phyloP scores from a whole-genome alignment of 2,797 vertebrate genomes.

The Phyllotis vaccarum region DNA sequence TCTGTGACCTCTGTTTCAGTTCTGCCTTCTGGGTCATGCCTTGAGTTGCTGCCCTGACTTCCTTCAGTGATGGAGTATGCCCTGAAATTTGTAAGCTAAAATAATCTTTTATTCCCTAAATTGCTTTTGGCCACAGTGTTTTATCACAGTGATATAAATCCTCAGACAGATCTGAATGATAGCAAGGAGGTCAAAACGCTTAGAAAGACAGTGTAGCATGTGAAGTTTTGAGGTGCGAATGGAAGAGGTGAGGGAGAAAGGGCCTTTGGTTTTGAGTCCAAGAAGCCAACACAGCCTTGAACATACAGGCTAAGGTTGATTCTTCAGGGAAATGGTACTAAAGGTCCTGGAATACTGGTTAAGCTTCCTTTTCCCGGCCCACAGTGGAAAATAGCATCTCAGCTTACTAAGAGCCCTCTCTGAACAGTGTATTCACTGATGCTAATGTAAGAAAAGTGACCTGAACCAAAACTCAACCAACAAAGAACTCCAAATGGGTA shows the following conservation, averaged over 20 bases:
- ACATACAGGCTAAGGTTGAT: background rate
- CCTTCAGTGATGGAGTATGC: background rate
- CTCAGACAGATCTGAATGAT: background rate
- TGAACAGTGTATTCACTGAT: background rate
- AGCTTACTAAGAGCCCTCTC: background rate
- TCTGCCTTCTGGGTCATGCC: background rate
- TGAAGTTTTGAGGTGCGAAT: accelerated
- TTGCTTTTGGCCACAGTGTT: background rate
- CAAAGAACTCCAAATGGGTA: background rate
- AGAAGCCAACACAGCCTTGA: background rate
- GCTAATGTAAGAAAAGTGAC: background rate
- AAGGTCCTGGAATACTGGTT: background rate
- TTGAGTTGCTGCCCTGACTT: background rate
- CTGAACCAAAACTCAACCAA: background rate
- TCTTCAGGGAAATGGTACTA: background rate
- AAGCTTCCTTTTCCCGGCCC: background rate
- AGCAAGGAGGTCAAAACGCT: no score
- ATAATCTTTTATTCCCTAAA: background rate
- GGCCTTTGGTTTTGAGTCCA: background rate
- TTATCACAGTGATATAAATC: background rate
- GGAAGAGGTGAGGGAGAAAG: background rate
- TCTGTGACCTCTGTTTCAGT: background rate
- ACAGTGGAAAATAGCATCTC: background rate
- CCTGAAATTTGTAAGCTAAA: background rate
- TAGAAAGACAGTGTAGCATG: accelerated